These are phyloP conservation scores for Columbina picui DNA, from an alignment of 2,113 vertebrate genomes.

Conservation along the genomic window DNA sequence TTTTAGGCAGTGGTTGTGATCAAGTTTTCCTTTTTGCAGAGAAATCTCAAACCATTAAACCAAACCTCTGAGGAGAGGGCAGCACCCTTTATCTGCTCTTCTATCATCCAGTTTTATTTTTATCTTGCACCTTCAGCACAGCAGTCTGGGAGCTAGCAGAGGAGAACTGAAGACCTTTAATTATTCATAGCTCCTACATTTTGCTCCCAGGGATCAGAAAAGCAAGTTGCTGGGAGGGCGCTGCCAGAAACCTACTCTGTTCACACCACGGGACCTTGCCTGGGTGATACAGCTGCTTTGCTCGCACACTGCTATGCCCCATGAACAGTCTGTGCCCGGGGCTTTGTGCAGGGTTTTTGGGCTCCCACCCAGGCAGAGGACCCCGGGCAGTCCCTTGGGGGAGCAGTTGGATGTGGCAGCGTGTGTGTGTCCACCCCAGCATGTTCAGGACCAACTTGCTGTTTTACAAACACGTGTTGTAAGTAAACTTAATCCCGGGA, in stretches of 20 bases:
- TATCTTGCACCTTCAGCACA: not conserved
- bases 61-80: not conserved
- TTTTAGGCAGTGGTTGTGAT: not conserved
- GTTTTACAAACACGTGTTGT: not conserved
- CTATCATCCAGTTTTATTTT: not conserved
- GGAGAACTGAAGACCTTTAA: not conserved
- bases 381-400: rapidly evolving
- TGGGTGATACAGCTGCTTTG: rapidly evolving
- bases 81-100: not conserved
- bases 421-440: rapidly evolving
- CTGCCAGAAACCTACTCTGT: not conserved
- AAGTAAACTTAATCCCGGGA: not conserved
- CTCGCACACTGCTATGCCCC: rapidly evolving
- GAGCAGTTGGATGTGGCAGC: rapidly evolving
- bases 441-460: rapidly evolving
- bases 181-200: not conserved
- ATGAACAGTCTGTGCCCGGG: rapidly evolving
- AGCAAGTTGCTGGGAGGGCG: rapidly evolving
- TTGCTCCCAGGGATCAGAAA: not conserved
- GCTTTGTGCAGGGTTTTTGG: not conserved
- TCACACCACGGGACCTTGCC: not conserved
- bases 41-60: not conserved
- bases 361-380: not conserved
- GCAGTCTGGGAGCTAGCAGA: not conserved
- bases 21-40: not conserved